Base-by-base conservation (phyloP, 2,797 vertebrate species). In the Hylomyscus alleni region DNA sequence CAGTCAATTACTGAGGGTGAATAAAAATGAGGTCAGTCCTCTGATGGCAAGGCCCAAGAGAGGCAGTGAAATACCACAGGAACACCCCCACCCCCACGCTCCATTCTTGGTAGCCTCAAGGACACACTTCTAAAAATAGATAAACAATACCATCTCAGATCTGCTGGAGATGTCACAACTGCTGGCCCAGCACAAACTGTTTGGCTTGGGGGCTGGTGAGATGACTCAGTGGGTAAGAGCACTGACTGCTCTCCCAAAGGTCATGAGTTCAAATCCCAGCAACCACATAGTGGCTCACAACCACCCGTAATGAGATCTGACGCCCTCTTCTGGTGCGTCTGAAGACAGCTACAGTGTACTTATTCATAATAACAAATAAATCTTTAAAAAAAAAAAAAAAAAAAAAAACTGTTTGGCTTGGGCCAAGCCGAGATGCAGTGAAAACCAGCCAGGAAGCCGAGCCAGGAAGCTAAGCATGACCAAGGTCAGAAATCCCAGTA, bases 61-160 rank as follows among this genome's bases (percentile, higher is more conserved):
- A 95, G 69, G 91, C 94, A 58, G 84, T 1, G 0, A 97, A 96
- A 96, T 93, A 95, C 90, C 87, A 93, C 34, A 97, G 96, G 90
- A 52, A 20, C 37, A 90, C 75, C 80, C 60, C 37, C 14, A 90
- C 75, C 77, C 60, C n/a, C 14, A 6, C 72, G 50, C 65, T 92
- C 76, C 73, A 77, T 37, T 92, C 65, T 58, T 58, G 65, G 60
- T 96, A 90, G 97, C 93, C 58, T 89, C 19, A 96, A 98, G 95
- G 11, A 82, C 58, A 56, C 3, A 0, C 52, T 15, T 85, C 97
- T 98, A 97, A 97, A 94, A 97, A 97, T 98, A 98, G 96, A 95
- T 47, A 34, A 24, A 91, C 78, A 95, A 78, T 78, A 81, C 88
- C 84, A 90, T n/a, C 87, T 97, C 91, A 91, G 89, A 87, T 90